Evolutionary conservation across 2,797 vertebrate genomes (phyloP).

Genomic region (Trematomus bernacchii): DNA sequence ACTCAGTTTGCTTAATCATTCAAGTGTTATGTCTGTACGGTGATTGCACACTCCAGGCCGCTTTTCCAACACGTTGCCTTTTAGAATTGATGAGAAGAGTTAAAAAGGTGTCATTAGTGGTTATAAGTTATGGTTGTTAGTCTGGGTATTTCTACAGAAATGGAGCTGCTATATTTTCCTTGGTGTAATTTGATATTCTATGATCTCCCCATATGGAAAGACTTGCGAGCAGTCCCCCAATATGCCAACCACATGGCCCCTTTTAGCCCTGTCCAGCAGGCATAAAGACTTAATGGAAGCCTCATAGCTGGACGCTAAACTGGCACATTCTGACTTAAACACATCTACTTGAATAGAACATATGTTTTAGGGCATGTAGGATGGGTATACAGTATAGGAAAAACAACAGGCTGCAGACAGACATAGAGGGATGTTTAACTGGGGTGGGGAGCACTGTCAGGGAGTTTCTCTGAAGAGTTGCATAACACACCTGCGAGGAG

Average conservation of each 20-base stretch:
- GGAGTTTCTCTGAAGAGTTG: conserved; percentile 42
- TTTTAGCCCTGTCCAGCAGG: conserved; percentile 37
- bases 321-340: conserved; percentile 47
- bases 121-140: conserved; percentile 42
- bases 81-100: conserved; percentile 21
- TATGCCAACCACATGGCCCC: conserved; percentile 71
- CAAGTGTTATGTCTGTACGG: conserved; percentile 22
- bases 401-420: conserved; percentile 47
- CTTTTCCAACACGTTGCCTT: conserved; percentile 56
- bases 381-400: conserved; percentile 20
- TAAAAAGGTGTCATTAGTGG: conserved; percentile 46
- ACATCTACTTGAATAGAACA: conserved; percentile 27
- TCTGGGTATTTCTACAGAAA: conserved; percentile 28
- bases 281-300: conserved; percentile 56
- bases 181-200: conserved; percentile 10
- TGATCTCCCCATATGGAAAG: conserved; percentile 50
- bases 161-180: conserved; percentile 27
- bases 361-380: no score
- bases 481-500: conserved; percentile 63
- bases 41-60: conserved; percentile 28
- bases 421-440: conserved; percentile 23
- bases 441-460: conserved; percentile 24
- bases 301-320: conserved; percentile 46
- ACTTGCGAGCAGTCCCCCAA: conserved; percentile 40
- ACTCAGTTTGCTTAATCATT: conserved; percentile 56